Evolutionary conservation across 2,113 vertebrate species (phyloP).

Genomic region (Rana temporaria): DNA sequence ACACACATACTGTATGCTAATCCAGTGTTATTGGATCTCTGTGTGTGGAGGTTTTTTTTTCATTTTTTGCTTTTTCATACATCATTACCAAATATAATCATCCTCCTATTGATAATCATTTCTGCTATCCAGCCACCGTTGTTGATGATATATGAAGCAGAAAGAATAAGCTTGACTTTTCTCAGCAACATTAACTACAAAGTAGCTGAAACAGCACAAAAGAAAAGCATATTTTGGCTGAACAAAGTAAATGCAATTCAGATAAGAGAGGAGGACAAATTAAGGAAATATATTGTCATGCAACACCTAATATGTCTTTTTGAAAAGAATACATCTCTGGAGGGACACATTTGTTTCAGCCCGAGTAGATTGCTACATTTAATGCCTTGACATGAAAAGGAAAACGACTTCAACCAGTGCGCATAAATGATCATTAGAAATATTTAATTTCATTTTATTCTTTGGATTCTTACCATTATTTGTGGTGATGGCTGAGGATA

Average conservation of each 20-base stretch:
- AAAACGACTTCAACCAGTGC: conserved; percentile 46
- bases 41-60: not conserved
- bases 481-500: conserved; percentile 5
- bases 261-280: conserved; percentile 57
- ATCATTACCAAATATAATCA: conserved; percentile 56
- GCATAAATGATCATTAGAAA: conserved; percentile 45
- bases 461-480: not conserved
- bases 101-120: conserved; percentile 59
- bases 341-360: conserved; percentile 56
- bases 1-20: not conserved
- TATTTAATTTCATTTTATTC: conserved; percentile 52
- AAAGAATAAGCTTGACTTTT: conserved; percentile 59
- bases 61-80: conserved; percentile 51
- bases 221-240: conserved; percentile 55
- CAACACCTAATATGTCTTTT: conserved; percentile 58
- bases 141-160: conserved; percentile 58
- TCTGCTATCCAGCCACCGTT: conserved; percentile 49
- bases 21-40: not conserved
- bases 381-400: conserved; percentile 54
- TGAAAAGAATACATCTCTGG: conserved; percentile 54
- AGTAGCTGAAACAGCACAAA: conserved; percentile 57
- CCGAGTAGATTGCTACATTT: conserved; percentile 56
- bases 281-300: conserved; percentile 56
- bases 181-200: conserved; percentile 57
- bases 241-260: conserved; percentile 55